Evolutionary conservation across 2,888 invertebrate genomes (phyloP).

Genomic region (Campoplex nolae): DNA sequence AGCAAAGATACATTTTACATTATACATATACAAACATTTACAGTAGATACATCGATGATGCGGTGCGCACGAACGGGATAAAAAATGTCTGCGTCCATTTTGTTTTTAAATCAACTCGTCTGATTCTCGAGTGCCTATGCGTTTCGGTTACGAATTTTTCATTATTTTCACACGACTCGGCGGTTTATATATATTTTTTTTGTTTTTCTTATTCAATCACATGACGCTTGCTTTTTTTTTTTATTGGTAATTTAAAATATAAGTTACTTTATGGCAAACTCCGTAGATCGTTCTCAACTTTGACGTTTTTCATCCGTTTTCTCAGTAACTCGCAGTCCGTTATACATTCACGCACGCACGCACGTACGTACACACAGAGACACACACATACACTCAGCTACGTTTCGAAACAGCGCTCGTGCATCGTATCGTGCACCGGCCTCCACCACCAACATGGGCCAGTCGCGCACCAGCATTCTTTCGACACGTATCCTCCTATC

Average conservation of each 20-base stretch:
- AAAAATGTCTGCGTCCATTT: constrained; percentile 28
- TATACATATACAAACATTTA: constrained; percentile 84
- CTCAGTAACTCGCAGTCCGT: neutral
- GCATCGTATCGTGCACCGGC: too few species aligned
- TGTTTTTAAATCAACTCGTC: constrained; percentile 2
- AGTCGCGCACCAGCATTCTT: too few species aligned
- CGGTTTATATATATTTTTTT: neutral
- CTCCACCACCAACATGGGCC: too few species aligned
- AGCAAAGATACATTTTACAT: constrained; percentile 83
- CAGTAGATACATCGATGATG: constrained; percentile 81
- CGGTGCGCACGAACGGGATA: constrained; percentile 65
- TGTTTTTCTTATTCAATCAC: neutral
- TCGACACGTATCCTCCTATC: too few species aligned
- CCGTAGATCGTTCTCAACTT: constrained; percentile 11
- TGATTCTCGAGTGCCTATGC: neutral
- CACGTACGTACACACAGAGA: too few species aligned
- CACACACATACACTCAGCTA: neutral
- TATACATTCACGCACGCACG: neutral
- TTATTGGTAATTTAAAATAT: constrained; percentile 64
- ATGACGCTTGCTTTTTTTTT: neutral
- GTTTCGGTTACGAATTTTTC: neutral
- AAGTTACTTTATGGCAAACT: constrained; percentile 56
- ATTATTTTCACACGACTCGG: neutral
- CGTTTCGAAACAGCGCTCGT: too few species aligned
- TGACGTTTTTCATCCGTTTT: neutral